Percentiles rank a stretch among this genome's conserved stretches.
Evolutionary conservation across 2,888 invertebrate species (phyloP).

Genomic region (Oxycera nigricornis): DNA sequence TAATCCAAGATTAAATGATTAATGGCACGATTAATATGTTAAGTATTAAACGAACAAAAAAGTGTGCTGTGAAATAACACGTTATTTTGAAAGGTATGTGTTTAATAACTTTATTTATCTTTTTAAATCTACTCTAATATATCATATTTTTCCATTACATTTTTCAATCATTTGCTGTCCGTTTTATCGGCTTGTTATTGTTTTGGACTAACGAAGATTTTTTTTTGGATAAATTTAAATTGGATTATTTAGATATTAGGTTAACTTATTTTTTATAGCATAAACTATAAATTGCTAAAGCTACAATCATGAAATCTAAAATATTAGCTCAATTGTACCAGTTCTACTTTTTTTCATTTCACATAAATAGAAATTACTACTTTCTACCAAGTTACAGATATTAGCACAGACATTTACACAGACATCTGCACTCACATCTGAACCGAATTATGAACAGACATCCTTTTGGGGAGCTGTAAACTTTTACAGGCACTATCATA

Average conservation of each 20-base stretch:
- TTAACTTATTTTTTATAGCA: not conserved
- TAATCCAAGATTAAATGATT: constrained; percentile 9
- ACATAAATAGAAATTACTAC: too few species aligned
- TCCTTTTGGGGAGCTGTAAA: too few species aligned
- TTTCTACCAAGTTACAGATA: too few species aligned
- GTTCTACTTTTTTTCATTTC: too few species aligned
- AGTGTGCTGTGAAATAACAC: constrained; percentile 32
- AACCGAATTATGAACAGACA: too few species aligned
- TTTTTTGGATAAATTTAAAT: not conserved
- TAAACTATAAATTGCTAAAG: not conserved
- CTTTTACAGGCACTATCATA: too few species aligned
- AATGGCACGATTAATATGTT: constrained; percentile 21
- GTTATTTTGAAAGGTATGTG: constrained; percentile 33
- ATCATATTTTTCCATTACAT: too few species aligned
- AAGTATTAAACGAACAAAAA: not conserved
- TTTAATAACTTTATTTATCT: not conserved
- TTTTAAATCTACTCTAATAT: not conserved
- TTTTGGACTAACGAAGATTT: not conserved
- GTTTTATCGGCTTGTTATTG: not conserved
- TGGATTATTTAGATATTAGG: not conserved
- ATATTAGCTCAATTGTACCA: too few species aligned
- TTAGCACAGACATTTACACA: too few species aligned
- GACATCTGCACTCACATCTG: too few species aligned
- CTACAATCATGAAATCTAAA: not conserved
- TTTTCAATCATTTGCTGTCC: not conserved